phyloP scores from a whole-genome alignment of 2,113 vertebrate genomes.

The Cynoglossus semilaevis region DNA sequence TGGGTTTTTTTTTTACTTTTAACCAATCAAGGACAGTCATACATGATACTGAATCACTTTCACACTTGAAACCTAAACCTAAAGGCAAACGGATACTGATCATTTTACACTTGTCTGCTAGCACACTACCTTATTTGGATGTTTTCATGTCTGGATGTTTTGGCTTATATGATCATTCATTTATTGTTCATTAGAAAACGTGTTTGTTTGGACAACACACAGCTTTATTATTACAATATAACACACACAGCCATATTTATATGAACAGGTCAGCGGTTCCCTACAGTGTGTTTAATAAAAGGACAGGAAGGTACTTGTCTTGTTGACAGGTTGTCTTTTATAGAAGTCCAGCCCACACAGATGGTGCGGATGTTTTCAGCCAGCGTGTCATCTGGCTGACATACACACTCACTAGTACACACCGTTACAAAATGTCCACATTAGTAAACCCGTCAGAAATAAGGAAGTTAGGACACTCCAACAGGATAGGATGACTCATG shows the following conservation, averaged over 20 bases:
- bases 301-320: not conserved
- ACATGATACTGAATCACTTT: not conserved
- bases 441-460: conserved; percentile 16
- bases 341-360: conserved; percentile 35
- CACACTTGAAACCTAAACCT: too few relatives aligned
- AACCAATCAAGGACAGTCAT: not conserved
- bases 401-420: conserved; percentile 12
- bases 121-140: too few relatives aligned
- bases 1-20: too few relatives aligned
- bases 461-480: conserved; percentile 26
- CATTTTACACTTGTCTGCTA: too few relatives aligned
- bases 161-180: not conserved
- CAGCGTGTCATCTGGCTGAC: conserved; percentile 13
- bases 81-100: too few relatives aligned
- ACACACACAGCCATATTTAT: too few relatives aligned
- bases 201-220: too few relatives aligned
- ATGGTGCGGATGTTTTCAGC: conserved; percentile 52
- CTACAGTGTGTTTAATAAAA: conserved; percentile 22
- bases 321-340: conserved; percentile 23
- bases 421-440: not conserved
- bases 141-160: too few relatives aligned
- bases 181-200: not conserved
- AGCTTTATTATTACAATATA: not conserved
- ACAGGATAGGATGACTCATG: conserved; percentile 26
- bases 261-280: conserved; percentile 22